A percentile compares a stretch with the other conserved stretches of the same genome.
phyloP scores from a whole-genome alignment of 2,113 vertebrate species.

The Oryzias celebensis region DNA sequence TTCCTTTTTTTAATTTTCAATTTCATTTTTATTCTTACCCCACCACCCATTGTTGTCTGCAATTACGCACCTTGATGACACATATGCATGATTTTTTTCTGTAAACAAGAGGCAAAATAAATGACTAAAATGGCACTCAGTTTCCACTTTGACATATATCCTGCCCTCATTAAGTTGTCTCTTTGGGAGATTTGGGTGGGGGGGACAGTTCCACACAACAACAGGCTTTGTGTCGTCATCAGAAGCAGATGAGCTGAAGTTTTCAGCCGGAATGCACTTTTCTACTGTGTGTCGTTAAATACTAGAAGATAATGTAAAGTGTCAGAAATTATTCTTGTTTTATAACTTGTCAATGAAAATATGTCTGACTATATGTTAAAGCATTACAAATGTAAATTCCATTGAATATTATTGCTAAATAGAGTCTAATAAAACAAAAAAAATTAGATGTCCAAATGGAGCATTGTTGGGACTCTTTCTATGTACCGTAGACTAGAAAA shows the following conservation, averaged over 20 bases:
- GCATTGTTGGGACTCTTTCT: constrained; percentile 57
- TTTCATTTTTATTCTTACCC: neutral
- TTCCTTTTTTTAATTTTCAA: neutral
- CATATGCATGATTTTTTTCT: constrained; percentile 54
- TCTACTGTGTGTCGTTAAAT: constrained; percentile 72
- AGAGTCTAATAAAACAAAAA: constrained; percentile 53
- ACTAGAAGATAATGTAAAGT: constrained; percentile 63
- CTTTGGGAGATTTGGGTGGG: constrained; percentile 17
- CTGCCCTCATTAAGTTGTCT: constrained; percentile 36
- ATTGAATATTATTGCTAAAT: constrained; percentile 72
- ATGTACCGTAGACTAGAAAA: constrained; percentile 62
- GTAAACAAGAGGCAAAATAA: neutral
- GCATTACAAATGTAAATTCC: constrained; percentile 76
- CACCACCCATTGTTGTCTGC: constrained; percentile 8
- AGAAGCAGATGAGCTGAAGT: constrained; percentile 57
- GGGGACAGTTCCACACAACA: constrained; percentile 12
- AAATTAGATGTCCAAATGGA: constrained; percentile 48
- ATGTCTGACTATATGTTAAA: constrained; percentile 72
- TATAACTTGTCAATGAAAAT: constrained; percentile 67
- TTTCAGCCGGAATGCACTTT: constrained; percentile 76
- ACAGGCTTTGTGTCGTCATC: constrained; percentile 25
- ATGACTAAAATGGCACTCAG: constrained; percentile 28
- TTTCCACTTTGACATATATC: constrained; percentile 22
- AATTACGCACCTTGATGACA: constrained; percentile 22
- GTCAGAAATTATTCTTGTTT: constrained; percentile 65